Percentiles rank a stretch among this genome's conserved stretches.
These are phyloP conservation scores for Potamilus streckersoni DNA, from an alignment of 1,140 invertebrate genomes.

Conservation along the genomic window DNA sequence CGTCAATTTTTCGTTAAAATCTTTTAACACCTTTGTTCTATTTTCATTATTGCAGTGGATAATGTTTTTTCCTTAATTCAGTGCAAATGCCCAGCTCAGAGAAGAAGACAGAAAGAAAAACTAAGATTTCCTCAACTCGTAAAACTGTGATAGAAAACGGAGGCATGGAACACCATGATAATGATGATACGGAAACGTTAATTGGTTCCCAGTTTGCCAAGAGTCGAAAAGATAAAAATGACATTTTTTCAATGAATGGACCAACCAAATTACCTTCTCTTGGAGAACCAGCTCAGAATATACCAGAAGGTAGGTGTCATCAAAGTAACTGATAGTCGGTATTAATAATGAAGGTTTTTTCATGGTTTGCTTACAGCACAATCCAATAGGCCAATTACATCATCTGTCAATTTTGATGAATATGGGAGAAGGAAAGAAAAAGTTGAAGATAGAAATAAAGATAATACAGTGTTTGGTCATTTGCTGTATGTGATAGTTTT, in stretches of 20 bases:
- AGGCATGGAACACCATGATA: constrained; percentile 43
- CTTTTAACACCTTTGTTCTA: background rate
- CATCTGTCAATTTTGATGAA: no score
- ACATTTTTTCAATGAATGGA: constrained; percentile 33
- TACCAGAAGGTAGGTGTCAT: constrained; percentile 36
- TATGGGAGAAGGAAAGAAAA: no score
- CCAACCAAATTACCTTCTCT: constrained; percentile 29
- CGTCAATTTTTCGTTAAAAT: background rate
- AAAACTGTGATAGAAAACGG: constrained; percentile 50
- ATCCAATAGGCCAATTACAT: no score
- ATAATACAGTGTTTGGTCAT: no score
- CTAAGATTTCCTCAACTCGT: constrained; percentile 43
- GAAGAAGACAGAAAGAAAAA: constrained; percentile 41
- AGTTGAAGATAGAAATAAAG: no score
- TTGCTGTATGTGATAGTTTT: no score
- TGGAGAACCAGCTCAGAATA: constrained; percentile 32
- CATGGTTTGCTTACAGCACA: background rate
- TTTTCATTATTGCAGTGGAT: background rate
- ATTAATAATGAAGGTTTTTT: background rate
- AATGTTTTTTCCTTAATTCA: constrained; percentile 21
- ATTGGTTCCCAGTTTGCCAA: constrained; percentile 46
- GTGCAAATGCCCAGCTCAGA: constrained; percentile 38
- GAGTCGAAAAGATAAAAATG: constrained; percentile 35
- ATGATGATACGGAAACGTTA: constrained; percentile 47
- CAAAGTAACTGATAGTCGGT: background rate